Base-by-base conservation (phyloP, 2,113 vertebrate genomes). In the Maccullochella peelii region DNA sequence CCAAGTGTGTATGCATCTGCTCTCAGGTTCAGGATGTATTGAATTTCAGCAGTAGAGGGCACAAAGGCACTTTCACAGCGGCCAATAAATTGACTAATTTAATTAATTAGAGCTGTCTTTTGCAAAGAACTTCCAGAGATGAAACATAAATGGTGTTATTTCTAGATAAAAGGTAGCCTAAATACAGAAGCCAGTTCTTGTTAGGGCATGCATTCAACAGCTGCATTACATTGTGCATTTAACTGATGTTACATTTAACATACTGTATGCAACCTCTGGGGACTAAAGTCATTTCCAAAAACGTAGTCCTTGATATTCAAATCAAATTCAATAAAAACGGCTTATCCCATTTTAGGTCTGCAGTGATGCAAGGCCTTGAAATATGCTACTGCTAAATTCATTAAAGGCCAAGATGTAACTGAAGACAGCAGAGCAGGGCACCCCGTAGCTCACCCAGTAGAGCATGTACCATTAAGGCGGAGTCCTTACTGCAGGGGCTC, bases 291-390 rank as follows among this genome's bases (percentile, higher is more conserved):
- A 79, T 27, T 57, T 15, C 49, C 30, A 77, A 84, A 33, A 72
- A 79, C 67, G 52, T 21, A 61, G 59, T 76, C 66, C 57, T 78
- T 77, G 73, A 85, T 86, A 76, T 85, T 89, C 70, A 87, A 75
- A 88, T 88, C 78, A 87, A 79, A 88, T 86, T 70, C 57, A 82
- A 77, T 58, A 67, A 86, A 86, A 85, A 73, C 57, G 71, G 79
- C 80, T 76, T 65, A 80, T 82, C 82, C 77, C 52, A 75, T 74
- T 87, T 89, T 68, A 69, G 38, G 52, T 76, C 72, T 25, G 69
- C 30, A 72, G 23, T 91, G 86, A 93, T 91, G 87, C 82, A 90
- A 91, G 80, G 25, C 62, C 49, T 61, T 85, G 85, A 91, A 90
- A 93, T 86, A 40, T 70, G 57, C 42, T 83, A 47, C 33, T 71